These are phyloP conservation scores for Neodiprion pinetum DNA, from an alignment of 1,140 invertebrate species.

Conservation along the genomic window DNA sequence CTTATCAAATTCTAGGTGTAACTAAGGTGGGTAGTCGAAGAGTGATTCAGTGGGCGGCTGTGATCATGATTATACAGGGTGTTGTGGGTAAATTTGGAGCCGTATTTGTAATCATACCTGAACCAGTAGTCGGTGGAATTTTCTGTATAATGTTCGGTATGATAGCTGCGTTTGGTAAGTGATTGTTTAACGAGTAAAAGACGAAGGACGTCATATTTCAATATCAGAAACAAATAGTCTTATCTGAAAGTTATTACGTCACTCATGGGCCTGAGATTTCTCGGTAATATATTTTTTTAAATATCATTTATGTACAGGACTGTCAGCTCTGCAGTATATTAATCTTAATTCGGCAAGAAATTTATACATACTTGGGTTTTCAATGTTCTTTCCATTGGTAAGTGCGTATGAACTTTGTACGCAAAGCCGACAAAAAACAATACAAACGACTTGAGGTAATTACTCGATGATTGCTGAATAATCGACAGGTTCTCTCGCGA, in stretches of 20 bases:
- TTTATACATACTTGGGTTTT: constrained; percentile 88
- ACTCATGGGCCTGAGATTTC: constrained; percentile 8
- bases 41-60: constrained; percentile 82
- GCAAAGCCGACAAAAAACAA: constrained; percentile 13
- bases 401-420: constrained; percentile 21
- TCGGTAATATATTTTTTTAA: constrained; percentile 7
- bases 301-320: constrained; percentile 56
- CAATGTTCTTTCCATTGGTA: constrained; percentile 83
- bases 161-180: constrained; percentile 78
- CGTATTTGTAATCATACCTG: constrained; percentile 87
- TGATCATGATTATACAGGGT: constrained; percentile 81
- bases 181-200: constrained; percentile 8
- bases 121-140: constrained; percentile 86
- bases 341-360: constrained; percentile 84
- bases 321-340: constrained; percentile 84
- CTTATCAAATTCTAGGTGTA: constrained; percentile 41
- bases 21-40: constrained; percentile 83
- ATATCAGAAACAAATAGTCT: not conserved
- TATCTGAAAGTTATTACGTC: not conserved
- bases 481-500: constrained; percentile 69
- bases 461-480: not conserved
- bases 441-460: not conserved
- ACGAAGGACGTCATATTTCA: not conserved
- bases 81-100: constrained; percentile 85
- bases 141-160: constrained; percentile 90